Base-by-base conservation (phyloP, 2,888 invertebrate genomes). In the Dinocampus coccinellae region DNA sequence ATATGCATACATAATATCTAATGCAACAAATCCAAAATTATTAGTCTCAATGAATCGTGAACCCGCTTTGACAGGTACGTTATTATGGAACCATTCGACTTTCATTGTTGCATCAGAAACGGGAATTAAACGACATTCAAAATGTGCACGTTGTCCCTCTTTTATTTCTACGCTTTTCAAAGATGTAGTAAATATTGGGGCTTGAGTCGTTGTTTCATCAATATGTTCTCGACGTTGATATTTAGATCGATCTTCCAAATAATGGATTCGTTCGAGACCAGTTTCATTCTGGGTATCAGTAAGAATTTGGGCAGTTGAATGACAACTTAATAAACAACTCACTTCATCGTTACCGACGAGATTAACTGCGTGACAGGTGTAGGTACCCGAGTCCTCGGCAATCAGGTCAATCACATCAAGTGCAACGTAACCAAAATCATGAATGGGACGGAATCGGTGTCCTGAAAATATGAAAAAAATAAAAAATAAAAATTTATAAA, bases 351-450 rank as follows among this genome's bases (percentile, higher is more conserved):
- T 92, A 60, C 99, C 99, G 29, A 95, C 92, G 33, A 94, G 89
- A 85, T 98, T 99, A 0, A 94, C 94, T 22, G 98, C 97, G 73
- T 96, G 91, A 85, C 98, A 97, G 3, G 97, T 98, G 88, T 99
- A 99, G 24, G 93, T 91, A 61, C 96, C 98, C 0, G 95, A 93
- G 88, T 99, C 99, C 90, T 99, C 98, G 68, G 97, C 96, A 85
- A 98, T 98, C 69, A 97, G 90, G 85, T 98, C 98, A 77, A 98
- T 93, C 76, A 99, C 96, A 84, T 99, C 99, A 75, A 99, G 90
- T 16, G 98, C 98, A 24, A 99, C 99, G 85, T 98, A 99, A 52
- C 99, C 99, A 88, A 99, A 99, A 88, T 99, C 99, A 86, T 98
- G 97, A 85, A 97, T 97, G 72, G 98, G 97, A 81, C 97, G 92